Base-by-base conservation (phyloP, 53 echinoderm and acorn worm species). In the Hippasteria phrygiana region DNA sequence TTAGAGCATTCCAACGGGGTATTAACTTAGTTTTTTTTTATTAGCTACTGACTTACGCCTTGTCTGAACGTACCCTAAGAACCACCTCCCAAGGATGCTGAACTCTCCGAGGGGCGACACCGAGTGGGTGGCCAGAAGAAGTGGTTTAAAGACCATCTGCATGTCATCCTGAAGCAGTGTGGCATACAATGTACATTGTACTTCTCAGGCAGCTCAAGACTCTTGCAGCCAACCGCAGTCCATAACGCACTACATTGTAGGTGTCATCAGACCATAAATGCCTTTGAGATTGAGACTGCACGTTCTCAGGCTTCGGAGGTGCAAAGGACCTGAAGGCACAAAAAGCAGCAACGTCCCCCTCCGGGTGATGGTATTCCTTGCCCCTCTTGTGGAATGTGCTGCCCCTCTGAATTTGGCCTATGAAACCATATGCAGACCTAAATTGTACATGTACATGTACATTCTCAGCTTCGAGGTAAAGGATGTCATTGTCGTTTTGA, bases 321-420 rank as follows among this genome's bases (percentile, higher is more conserved):
- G 17, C 59, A 1, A 1, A 1, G 59, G 26, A 22, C 26, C 26
- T 26, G 26, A 18, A 59, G 59, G 26, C 59, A 59, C 1, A 2
- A 59, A 26, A 4, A 24, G 59, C 59, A 59, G 59, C 69, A 67
- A 35, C 35, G 69, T 13, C 7, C 69, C 37, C 37, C 69, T 34
- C 69, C 69, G 1, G 69, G 69, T 11, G 37, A 67, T 37, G 37
- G 69, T 18, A 34, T 67, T 5, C 69, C 69, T 3, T 67, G 69
- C 37, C 34, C 11, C 12, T 0, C 32, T 18, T 67, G 69, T 67
- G 37, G 37, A 5, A 67, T 33, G 9, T 18, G 34, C 3, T 35
- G 69, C 34, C 34, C 69, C 69, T 67, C 69, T 18, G 16, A 67
- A 36, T 35, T 67, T 37, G 69, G 69, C 35, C 69, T 67, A 12